phyloP scores from a whole-genome alignment of 2,888 invertebrate species.

The Sinelater perroti region DNA sequence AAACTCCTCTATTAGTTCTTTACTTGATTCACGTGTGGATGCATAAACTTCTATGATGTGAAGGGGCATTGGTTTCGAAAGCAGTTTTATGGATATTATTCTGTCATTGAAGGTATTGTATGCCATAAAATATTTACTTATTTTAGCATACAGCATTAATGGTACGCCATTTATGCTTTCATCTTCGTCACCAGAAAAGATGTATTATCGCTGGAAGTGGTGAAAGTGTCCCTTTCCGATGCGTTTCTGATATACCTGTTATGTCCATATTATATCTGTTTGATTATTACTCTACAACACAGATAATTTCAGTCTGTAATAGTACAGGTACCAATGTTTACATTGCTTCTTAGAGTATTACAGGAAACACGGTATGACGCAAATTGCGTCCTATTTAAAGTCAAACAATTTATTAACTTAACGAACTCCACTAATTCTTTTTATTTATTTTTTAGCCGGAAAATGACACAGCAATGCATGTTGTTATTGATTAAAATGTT shows the following conservation, averaged over 20 bases:
- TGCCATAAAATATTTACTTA: background rate
- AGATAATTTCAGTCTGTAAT: background rate
- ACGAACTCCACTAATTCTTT: too few species aligned
- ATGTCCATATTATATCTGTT: slow-evolving; percentile 4
- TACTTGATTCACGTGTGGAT: too few species aligned
- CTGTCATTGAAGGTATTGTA: background rate
- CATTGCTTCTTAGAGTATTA: background rate
- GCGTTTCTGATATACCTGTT: slow-evolving; percentile 2
- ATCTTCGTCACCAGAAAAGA: slow-evolving; percentile 4
- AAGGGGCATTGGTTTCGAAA: background rate
- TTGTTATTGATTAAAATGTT: too few species aligned
- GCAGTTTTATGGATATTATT: background rate
- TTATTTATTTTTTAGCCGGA: too few species aligned
- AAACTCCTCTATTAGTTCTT: too few species aligned
- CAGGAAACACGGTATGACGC: too few species aligned
- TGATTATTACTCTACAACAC: slow-evolving; percentile 1
- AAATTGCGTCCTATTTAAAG: too few species aligned
- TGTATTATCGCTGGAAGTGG: background rate
- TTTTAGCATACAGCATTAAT: background rate
- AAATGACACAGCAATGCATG: too few species aligned
- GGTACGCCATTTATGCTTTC: slow-evolving; percentile 1
- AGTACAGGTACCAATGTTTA: slow-evolving; percentile 4
- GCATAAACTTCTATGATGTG: background rate
- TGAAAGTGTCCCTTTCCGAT: slow-evolving; percentile 7
- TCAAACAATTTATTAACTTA: too few species aligned